Evolutionary conservation across 2,113 vertebrate genomes (phyloP).

Genomic region (Gallinago undulata): DNA sequence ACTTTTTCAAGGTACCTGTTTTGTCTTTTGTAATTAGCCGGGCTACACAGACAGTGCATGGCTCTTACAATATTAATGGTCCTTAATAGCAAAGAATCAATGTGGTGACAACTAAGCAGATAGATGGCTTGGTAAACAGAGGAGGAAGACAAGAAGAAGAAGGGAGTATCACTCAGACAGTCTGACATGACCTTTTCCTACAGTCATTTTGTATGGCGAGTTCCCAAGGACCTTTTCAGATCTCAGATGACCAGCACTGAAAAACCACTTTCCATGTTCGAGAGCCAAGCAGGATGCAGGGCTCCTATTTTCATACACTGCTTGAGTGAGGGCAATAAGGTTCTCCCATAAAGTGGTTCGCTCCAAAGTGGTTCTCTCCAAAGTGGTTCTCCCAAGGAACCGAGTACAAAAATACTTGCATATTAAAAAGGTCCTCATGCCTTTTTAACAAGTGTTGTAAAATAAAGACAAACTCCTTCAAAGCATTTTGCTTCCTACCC

Average conservation of each 20-base stretch:
- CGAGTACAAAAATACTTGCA: too few species aligned
- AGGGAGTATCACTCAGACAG: not conserved
- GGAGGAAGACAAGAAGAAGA: not conserved
- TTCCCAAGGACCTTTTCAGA: not conserved
- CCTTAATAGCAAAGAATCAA: not conserved
- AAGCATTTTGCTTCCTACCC: too few species aligned
- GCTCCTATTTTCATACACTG: not conserved
- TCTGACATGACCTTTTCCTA: not conserved
- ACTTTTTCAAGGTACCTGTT: not conserved
- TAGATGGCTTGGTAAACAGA: not conserved
- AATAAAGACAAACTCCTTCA: too few species aligned
- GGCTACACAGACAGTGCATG: not conserved
- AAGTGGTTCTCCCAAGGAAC: too few species aligned
- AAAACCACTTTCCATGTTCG: not conserved
- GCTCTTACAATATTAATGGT: conserved; percentile 4
- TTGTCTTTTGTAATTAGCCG: not conserved
- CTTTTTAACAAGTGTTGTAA: too few species aligned
- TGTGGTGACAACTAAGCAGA: not conserved
- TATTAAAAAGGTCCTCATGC: too few species aligned
- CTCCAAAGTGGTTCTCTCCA: too few species aligned
- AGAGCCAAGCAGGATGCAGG: not conserved
- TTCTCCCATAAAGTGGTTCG: too few species aligned
- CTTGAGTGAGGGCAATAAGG: not conserved
- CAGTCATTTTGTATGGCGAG: not conserved
- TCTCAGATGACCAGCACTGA: not conserved